Conservation (phyloP, 1,140 invertebrate species). For the Liolophura sinensis region DNA sequence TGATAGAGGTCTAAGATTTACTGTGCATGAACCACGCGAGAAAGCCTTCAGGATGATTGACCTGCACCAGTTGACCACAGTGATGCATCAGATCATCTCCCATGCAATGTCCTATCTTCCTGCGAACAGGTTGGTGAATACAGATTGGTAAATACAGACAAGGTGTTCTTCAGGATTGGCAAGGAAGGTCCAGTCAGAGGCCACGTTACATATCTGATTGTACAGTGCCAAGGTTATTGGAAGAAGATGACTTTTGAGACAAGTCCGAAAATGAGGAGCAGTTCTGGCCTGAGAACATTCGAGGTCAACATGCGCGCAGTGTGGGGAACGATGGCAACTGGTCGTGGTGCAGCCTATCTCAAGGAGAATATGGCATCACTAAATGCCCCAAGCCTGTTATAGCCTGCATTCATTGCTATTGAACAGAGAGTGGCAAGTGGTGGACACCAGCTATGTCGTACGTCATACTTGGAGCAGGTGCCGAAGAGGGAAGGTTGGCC, state of each 20-base stretch:
- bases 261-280: constrained; percentile 3
- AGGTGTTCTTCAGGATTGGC: too few species aligned
- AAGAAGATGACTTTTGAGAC: background rate
- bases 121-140: too few species aligned
- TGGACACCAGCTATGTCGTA: constrained; percentile 12
- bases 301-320: constrained; percentile 19
- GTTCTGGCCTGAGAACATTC: constrained; percentile 1
- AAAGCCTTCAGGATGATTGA: too few species aligned
- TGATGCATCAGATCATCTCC: too few species aligned
- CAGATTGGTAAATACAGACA: too few species aligned
- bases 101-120: too few species aligned
- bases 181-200: too few species aligned
- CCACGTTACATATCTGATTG: too few species aligned
- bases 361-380: constrained; percentile 14
- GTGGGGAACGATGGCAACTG: constrained; percentile 16
- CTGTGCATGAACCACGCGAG: too few species aligned
- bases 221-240: constrained; percentile 7
- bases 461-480: constrained; percentile 13
- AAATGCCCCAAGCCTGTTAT: background rate
- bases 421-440: constrained; percentile 6
- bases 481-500: constrained; percentile 17
- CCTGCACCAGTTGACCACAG: too few species aligned
- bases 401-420: background rate
- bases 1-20: too few species aligned
- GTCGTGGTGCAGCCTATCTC: constrained; percentile 12